Evolutionary conservation across 2,797 vertebrate species (phyloP), one percentile per base, ranked within the genome.

Genomic region (Peromyscus aztecus): DNA sequence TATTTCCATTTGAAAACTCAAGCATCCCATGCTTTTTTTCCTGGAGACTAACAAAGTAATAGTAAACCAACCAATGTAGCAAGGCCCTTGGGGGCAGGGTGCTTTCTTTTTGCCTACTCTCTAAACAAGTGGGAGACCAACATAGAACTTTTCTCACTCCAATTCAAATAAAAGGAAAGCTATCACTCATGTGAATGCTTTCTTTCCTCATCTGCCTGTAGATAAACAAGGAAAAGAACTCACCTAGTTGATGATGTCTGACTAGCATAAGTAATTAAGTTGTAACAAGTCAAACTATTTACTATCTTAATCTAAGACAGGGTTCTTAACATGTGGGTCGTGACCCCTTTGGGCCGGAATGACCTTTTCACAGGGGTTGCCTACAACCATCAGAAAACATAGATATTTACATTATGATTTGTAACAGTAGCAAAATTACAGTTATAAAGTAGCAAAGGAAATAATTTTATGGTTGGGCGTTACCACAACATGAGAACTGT

Each of bases 281-380:
- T 95, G 13, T 55, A 65, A 90, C 16, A 95, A 96, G 80, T 69
- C 80, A 90, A 67, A 82, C 43, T 96, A 86, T 76, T 87, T 95
- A 95, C 24, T 61, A 83, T 37, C 55, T 91, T 96, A 91, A 95
- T 69, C 95, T 90, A 91, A 97, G 95, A 97, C 29, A 75, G 11
- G 37, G 71, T 37, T 75, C 37, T 75, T 37, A 43, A 40, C 23
- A 75, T 75, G 71, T 27, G 71, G 37, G 71, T 43, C 23, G 13
- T 24, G 40, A 75, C 11, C 71, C 71, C 37, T 75, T 43, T 43
- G 2, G 40, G 37, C 37, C 11, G 1, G 37, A 75, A 75, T 75
- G 37, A 75, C 71, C 37, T 40, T 24, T 43, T 43, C 37, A 43
- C 23, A 43, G 40, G 37, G 71, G 11, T 75, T 23, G 1, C 37